Evolutionary conservation across 1,140 invertebrate genomes (phyloP).

Genomic region (Eriosoma lanigerum): DNA sequence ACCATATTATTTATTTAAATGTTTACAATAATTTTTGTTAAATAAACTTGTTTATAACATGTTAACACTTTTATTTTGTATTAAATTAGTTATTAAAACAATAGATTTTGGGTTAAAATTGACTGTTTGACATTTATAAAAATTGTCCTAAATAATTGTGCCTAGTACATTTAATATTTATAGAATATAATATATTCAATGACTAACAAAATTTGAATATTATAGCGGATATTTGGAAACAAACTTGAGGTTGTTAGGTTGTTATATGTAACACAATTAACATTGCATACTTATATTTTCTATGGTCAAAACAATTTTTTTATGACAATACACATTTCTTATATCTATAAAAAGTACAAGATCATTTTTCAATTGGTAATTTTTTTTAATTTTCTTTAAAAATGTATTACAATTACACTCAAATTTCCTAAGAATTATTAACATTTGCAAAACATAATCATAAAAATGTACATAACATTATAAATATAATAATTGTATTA

Average conservation of each 20-base stretch:
- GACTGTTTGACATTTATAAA: not conserved
- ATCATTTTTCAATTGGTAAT: slow-evolving; percentile 48
- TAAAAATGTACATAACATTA: slow-evolving; percentile 50
- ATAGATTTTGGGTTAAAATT: not conserved
- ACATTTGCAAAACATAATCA: slow-evolving; percentile 43
- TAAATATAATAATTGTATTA: slow-evolving; percentile 41
- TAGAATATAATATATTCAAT: not conserved
- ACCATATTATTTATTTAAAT: not conserved
- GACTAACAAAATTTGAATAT: not conserved
- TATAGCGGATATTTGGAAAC: not conserved
- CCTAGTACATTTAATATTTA: too few relatives aligned
- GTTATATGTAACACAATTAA: slow-evolving; percentile 27
- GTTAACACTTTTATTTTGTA: too few relatives aligned
- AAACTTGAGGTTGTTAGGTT: not conserved
- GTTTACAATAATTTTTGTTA: not conserved
- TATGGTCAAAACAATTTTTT: slow-evolving; percentile 39
- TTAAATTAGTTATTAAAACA: too few relatives aligned
- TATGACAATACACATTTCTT: slow-evolving; percentile 40
- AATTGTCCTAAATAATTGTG: not conserved
- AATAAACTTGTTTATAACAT: not conserved
- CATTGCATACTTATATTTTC: slow-evolving; percentile 51
- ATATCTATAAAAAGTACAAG: slow-evolving; percentile 49
- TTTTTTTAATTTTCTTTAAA: slow-evolving; percentile 10
- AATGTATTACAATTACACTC: slow-evolving; percentile 36
- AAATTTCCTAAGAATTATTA: slow-evolving; percentile 40